Percentiles rank a stretch among this genome's conserved stretches.
phyloP scores from a whole-genome alignment of 2,888 invertebrate species.

The Meliscaeva auricollis region DNA sequence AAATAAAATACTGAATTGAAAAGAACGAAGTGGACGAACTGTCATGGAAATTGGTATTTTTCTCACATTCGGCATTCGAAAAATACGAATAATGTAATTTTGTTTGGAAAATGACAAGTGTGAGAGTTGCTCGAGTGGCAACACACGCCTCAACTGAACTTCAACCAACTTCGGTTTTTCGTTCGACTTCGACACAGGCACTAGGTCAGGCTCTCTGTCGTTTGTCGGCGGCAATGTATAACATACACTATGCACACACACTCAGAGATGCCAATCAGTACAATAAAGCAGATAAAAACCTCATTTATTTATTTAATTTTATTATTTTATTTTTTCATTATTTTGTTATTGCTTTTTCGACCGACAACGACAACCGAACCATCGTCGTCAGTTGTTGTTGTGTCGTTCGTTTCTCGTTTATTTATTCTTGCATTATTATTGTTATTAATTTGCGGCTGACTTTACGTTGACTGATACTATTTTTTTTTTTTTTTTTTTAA shows the following conservation, averaged over 20 bases:
- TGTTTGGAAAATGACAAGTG: conserved; percentile 45
- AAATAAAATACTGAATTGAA: conserved; percentile 45
- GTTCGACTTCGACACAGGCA: conserved; percentile 7
- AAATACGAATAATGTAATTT: conserved; percentile 46
- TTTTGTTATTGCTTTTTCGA: conserved; percentile 25
- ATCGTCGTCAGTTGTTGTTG: neutral
- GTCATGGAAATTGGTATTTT: conserved; percentile 66
- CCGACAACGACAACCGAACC: neutral
- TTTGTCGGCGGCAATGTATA: neutral
- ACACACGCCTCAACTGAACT: conserved; percentile 20
- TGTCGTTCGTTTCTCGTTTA: conserved; percentile 39
- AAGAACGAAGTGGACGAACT: conserved; percentile 58
- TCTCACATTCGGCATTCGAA: conserved; percentile 61
- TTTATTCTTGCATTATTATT: conserved; percentile 63
- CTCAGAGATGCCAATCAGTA: conserved; percentile 15
- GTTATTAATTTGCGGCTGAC: conserved; percentile 64
- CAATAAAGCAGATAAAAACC: conserved; percentile 53
- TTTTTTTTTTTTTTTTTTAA: conserved; percentile 33
- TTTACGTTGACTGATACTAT: conserved; percentile 41
- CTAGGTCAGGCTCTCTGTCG: conserved; percentile 34
- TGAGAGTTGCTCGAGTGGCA: conserved; percentile 38
- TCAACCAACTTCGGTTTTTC: neutral
- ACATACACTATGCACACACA: conserved; percentile 7
- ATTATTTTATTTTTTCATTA: conserved; percentile 47
- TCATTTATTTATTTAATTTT: conserved; percentile 70